Percentiles rank a stretch among this genome's conserved stretches.
These are phyloP conservation scores for Pristionchus japonicus DNA, from an alignment of 2,888 invertebrate genomes.

Conservation along the genomic window DNA sequence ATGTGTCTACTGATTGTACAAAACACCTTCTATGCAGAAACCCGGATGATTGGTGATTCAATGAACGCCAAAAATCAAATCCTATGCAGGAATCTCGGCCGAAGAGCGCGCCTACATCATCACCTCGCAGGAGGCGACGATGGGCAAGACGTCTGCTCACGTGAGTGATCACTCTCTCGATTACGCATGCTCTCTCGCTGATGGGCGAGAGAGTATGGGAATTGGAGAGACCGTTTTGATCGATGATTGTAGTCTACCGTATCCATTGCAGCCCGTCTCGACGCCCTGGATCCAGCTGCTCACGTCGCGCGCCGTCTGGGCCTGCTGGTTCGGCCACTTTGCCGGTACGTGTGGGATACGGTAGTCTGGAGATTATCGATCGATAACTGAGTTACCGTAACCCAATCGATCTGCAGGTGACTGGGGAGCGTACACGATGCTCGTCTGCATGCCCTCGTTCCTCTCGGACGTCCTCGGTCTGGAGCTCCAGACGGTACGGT, in stretches of 20 bases:
- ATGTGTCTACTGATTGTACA: no score
- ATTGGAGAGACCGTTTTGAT: neutral
- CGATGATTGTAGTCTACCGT: neutral
- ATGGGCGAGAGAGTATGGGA: neutral
- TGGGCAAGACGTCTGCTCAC: conserved; percentile 62
- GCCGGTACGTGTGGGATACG: conserved; percentile 75
- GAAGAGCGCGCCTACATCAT: conserved; percentile 76
- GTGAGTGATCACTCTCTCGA: conserved; percentile 9
- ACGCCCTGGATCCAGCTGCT: conserved; percentile 76
- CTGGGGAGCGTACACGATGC: conserved; percentile 78
- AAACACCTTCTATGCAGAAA: no score
- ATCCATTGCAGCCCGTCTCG: conserved; percentile 65
- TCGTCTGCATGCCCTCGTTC: conserved; percentile 77
- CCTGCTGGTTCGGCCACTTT: conserved; percentile 77
- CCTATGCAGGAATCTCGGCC: conserved; percentile 74
- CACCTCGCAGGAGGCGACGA: conserved; percentile 59
- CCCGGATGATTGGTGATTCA: neutral
- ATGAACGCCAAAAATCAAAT: neutral
- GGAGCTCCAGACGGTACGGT: conserved; percentile 67
- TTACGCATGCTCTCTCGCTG: neutral
- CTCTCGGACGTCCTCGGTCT: conserved; percentile 74
- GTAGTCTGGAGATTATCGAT: neutral
- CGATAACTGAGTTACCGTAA: neutral
- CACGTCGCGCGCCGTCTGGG: conserved; percentile 75
- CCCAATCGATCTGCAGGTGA: conserved; percentile 71